Conservation (phyloP, 2,888 invertebrate genomes). For the Callimorpha dominula region DNA sequence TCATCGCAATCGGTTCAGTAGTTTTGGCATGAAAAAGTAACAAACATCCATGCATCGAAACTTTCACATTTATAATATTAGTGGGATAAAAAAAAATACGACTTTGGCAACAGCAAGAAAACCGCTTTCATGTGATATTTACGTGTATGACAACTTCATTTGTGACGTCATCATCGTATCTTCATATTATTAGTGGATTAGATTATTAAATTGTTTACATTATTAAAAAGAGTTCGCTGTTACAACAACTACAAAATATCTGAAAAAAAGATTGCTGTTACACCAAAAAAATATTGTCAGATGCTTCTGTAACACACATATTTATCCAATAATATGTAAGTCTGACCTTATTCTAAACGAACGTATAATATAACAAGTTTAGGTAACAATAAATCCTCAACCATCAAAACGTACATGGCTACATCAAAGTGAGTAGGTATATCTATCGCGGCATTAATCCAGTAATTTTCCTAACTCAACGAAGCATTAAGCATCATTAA, state of each 20-base stretch:
- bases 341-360: slow-evolving; percentile 3
- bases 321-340: not conserved
- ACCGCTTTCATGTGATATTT: not conserved
- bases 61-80: too few relatives aligned
- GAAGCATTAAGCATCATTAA: slow-evolving; percentile 55
- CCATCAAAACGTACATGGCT: slow-evolving; percentile 17
- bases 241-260: not conserved
- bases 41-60: too few relatives aligned
- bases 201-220: too few relatives aligned
- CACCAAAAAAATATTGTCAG: not conserved
- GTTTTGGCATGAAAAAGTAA: too few relatives aligned
- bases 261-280: not conserved
- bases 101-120: not conserved
- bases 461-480: slow-evolving; percentile 52
- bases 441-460: slow-evolving; percentile 43
- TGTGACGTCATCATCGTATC: not conserved
- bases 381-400: slow-evolving; percentile 2
- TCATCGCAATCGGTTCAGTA: too few relatives aligned
- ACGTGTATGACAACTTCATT: not conserved
- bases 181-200: too few relatives aligned
- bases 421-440: slow-evolving; percentile 36
- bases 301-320: not conserved
- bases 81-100: too few relatives aligned
- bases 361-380: not conserved
- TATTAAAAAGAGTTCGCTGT: not conserved